These are phyloP conservation scores for Aphyosemion australe DNA, from an alignment of 2,113 vertebrate genomes.

Conservation along the genomic window DNA sequence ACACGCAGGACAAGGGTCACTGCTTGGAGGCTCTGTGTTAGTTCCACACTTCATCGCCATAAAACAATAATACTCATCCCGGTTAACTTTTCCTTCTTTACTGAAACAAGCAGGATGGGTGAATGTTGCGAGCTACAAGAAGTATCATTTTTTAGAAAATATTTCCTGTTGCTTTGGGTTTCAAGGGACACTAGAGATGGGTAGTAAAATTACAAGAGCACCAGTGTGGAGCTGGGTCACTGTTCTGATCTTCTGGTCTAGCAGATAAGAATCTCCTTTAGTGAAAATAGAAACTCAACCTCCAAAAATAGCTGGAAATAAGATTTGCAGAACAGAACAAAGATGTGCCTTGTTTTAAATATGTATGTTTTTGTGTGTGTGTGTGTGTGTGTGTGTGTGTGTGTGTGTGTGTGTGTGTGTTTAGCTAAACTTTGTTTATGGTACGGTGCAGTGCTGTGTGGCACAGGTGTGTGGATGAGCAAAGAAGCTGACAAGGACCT, in stretches of 20 bases:
- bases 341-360: no score
- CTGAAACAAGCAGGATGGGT: slow-evolving; percentile 52
- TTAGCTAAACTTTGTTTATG: no score
- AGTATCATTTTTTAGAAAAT: slow-evolving; percentile 64
- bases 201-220: slow-evolving; percentile 10
- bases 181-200: slow-evolving; percentile 42
- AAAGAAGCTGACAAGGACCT: no score
- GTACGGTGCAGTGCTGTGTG: no score
- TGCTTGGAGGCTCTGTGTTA: slow-evolving; percentile 73
- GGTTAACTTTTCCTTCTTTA: slow-evolving; percentile 72
- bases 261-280: no score
- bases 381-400: no score
- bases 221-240: slow-evolving; percentile 30
- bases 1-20: slow-evolving; percentile 75
- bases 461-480: no score
- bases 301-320: no score
- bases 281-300: no score
- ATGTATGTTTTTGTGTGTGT: no score
- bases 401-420: no score
- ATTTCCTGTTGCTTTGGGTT: slow-evolving; percentile 64
- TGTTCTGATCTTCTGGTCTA: slow-evolving; percentile 15
- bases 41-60: slow-evolving; percentile 78
- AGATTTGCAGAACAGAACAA: no score
- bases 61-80: slow-evolving; percentile 78
- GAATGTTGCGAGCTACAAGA: slow-evolving; percentile 71